Evolutionary conservation across 2,888 invertebrate species (phyloP).

Genomic region (Drosophila stalkeri): DNA sequence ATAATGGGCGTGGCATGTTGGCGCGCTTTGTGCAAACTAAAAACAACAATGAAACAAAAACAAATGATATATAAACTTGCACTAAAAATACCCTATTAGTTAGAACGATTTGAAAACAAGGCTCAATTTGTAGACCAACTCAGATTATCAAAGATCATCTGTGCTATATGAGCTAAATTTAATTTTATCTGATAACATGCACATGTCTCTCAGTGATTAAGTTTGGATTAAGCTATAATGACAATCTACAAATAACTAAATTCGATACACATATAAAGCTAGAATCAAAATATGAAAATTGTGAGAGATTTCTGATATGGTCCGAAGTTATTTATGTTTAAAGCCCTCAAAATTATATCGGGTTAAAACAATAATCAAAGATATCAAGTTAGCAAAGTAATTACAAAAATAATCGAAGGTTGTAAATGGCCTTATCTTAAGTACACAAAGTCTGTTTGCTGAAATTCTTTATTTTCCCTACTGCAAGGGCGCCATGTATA

Average conservation of each 20-base stretch:
- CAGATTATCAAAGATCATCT: neutral
- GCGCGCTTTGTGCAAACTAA: constrained; percentile 24
- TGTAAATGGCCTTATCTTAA: neutral
- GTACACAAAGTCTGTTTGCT: neutral
- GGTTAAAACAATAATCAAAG: neutral
- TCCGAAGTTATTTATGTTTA: neutral
- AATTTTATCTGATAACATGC: neutral
- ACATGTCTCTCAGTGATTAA: neutral
- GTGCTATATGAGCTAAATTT: neutral
- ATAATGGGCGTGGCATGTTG: constrained; percentile 27
- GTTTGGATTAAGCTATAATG: neutral
- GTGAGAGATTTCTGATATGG: neutral
- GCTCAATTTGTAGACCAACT: neutral
- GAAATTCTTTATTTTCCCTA: neutral
- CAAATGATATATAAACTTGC: neutral
- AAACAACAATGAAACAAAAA: neutral
- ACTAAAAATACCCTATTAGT: neutral
- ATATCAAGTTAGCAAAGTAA: neutral
- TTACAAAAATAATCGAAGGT: neutral
- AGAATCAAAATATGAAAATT: neutral
- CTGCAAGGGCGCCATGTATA: neutral
- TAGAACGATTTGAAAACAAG: neutral
- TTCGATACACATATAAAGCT: no score
- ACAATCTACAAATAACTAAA: neutral
- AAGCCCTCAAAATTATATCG: neutral